Percentiles rank a stretch among this genome's conserved stretches.
phyloP scores from a whole-genome alignment of 2,888 invertebrate species.

The Tubulanus polymorphus region DNA sequence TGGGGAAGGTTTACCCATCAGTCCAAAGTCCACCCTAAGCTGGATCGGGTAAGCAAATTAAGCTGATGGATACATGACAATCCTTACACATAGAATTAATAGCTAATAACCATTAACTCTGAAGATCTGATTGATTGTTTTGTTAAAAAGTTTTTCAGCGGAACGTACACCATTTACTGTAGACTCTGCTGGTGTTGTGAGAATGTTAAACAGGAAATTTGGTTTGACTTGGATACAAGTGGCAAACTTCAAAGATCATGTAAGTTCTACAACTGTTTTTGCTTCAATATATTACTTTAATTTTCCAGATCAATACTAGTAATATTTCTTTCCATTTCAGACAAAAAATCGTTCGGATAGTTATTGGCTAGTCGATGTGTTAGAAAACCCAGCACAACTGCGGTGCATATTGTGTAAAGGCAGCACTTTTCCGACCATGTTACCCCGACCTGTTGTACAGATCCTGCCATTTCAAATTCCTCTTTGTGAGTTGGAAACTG shows the following conservation, averaged over 20 bases:
- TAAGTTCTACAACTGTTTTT: slow-evolving; percentile 53
- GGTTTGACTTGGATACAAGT: slow-evolving; percentile 77
- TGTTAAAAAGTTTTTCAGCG: slow-evolving; percentile 80
- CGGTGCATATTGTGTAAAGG: slow-evolving; percentile 82
- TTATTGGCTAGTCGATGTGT: slow-evolving; percentile 73
- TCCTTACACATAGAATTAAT: not conserved
- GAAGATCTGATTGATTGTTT: too few relatives aligned
- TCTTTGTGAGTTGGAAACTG: slow-evolving; percentile 71
- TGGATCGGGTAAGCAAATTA: slow-evolving; percentile 53
- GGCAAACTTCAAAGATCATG: slow-evolving; percentile 70
- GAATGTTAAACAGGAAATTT: slow-evolving; percentile 64
- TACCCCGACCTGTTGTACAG: slow-evolving; percentile 77
- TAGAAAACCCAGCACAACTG: slow-evolving; percentile 72
- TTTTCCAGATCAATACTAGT: not conserved
- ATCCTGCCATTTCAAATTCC: slow-evolving; percentile 70
- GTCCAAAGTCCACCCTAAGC: slow-evolving; percentile 43
- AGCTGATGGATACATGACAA: not conserved
- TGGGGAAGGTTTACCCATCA: slow-evolving; percentile 42
- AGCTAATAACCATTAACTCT: too few relatives aligned
- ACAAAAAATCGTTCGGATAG: slow-evolving; percentile 67
- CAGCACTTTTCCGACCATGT: slow-evolving; percentile 78
- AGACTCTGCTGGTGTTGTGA: slow-evolving; percentile 74
- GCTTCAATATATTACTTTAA: not conserved
- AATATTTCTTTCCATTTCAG: slow-evolving; percentile 26
- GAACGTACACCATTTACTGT: slow-evolving; percentile 72